Conservation (phyloP, 2,797 vertebrate species). For the Pristis pectinata region DNA sequence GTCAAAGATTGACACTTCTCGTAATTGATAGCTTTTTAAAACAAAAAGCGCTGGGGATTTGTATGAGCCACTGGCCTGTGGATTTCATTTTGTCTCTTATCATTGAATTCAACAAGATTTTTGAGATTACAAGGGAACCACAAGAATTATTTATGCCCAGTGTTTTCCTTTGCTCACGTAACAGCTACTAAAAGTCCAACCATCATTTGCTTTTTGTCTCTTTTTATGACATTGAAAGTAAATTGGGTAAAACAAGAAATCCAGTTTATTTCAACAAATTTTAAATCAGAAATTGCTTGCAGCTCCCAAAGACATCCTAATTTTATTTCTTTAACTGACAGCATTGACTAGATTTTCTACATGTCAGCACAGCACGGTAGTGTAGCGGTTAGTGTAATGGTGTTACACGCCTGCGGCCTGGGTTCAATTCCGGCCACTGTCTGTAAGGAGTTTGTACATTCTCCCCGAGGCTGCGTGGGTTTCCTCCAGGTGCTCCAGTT, state of each 20-base stretch:
- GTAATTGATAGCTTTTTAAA: neutral
- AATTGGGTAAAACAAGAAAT: neutral
- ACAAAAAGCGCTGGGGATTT: neutral
- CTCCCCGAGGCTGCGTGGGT: no score
- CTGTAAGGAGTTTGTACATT: no score
- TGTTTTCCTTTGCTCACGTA: neutral
- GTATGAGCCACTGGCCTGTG: neutral
- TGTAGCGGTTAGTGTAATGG: no score
- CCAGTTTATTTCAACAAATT: no score
- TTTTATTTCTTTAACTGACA: neutral
- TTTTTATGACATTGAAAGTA: neutral
- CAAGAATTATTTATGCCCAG: neutral
- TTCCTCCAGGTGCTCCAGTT: no score
- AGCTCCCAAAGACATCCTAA: neutral
- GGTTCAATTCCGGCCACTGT: no score
- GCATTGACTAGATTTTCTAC: neutral
- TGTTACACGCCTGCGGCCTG: no score
- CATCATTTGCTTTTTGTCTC: neutral
- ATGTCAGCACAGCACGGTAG: no score
- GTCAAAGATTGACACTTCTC: neutral
- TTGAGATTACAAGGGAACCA: neutral
- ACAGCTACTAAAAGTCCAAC: neutral
- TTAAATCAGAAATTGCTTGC: neutral
- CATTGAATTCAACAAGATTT: neutral
- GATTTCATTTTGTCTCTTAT: neutral